phyloP scores from a whole-genome alignment of 2,888 invertebrate genomes.

The Stratiomys singularior region DNA sequence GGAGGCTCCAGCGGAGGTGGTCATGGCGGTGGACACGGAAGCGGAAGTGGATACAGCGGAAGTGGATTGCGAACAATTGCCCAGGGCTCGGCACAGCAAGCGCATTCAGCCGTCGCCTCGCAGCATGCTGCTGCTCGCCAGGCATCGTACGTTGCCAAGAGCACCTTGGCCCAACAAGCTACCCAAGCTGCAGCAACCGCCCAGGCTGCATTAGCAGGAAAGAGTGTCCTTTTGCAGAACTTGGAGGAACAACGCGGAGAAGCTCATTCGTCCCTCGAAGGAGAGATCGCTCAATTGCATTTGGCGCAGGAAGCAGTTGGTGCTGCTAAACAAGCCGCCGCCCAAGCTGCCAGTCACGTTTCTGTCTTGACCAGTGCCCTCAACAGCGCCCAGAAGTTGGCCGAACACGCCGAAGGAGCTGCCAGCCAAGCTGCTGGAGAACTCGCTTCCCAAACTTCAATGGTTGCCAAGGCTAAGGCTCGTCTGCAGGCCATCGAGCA shows the following conservation, averaged over 20 bases:
- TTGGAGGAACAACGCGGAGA: slow-evolving; percentile 77
- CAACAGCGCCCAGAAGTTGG: slow-evolving; percentile 72
- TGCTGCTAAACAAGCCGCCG: slow-evolving; percentile 73
- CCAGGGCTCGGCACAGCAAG: slow-evolving; percentile 80
- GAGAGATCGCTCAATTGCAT: slow-evolving; percentile 76
- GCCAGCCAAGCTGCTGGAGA: slow-evolving; percentile 78
- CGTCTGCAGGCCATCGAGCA: slow-evolving; percentile 72
- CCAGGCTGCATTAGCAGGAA: slow-evolving; percentile 72
- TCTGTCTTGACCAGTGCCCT: slow-evolving; percentile 75
- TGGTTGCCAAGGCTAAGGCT: slow-evolving; percentile 79
- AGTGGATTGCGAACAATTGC: slow-evolving; percentile 79
- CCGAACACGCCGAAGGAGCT: slow-evolving; percentile 76
- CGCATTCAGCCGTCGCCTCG: slow-evolving; percentile 76
- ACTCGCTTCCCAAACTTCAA: slow-evolving; percentile 76
- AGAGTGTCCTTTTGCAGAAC: slow-evolving; percentile 71
- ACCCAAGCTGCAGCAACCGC: slow-evolving; percentile 74
- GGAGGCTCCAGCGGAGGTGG: slow-evolving; percentile 34
- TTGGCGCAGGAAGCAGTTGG: slow-evolving; percentile 76
- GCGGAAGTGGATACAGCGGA: slow-evolving; percentile 62
- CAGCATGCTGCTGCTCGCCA: slow-evolving; percentile 82
- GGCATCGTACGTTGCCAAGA: slow-evolving; percentile 72
- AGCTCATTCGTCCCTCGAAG: slow-evolving; percentile 73
- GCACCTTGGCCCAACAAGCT: slow-evolving; percentile 77
- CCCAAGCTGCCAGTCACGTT: slow-evolving; percentile 75
- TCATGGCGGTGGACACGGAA: slow-evolving; percentile 26